Evolutionary conservation across 2,888 invertebrate genomes (phyloP).

Genomic region (Parapristionchus giblindavisi): DNA sequence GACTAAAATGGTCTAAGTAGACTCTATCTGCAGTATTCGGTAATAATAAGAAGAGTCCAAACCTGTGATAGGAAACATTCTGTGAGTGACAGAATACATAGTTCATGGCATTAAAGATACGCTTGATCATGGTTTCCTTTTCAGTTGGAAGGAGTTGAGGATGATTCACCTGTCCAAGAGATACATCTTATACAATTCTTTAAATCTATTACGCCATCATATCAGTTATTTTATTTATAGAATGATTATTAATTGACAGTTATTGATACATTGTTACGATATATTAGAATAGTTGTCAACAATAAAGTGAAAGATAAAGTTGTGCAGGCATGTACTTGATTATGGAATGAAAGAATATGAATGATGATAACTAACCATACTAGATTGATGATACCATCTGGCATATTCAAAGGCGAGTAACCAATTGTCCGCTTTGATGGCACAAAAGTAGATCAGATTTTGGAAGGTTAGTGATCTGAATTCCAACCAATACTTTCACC

Average conservation of each 20-base stretch:
- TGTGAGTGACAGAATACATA: conserved; percentile 66
- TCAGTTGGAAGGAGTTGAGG: background rate
- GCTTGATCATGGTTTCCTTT: conserved; percentile 46
- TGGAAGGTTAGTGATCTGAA: conserved; percentile 59
- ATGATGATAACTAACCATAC: background rate
- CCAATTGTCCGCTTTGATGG: conserved; percentile 60
- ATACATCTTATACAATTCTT: too few species aligned
- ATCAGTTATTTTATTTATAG: background rate
- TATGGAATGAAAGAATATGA: too few species aligned
- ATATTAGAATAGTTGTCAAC: too few species aligned
- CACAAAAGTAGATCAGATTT: conserved; percentile 59
- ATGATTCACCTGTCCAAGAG: background rate
- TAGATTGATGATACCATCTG: conserved; percentile 52
- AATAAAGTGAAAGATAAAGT: too few species aligned
- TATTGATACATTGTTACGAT: too few species aligned
- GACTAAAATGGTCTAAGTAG: background rate
- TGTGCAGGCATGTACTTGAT: too few species aligned
- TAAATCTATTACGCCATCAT: too few species aligned
- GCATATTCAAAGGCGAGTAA: conserved; percentile 65
- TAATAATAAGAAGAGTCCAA: background rate
- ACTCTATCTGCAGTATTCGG: background rate
- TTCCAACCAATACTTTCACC: conserved; percentile 11
- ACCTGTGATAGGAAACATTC: conserved; percentile 60
- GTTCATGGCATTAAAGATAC: conserved; percentile 65
- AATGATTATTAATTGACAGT: too few species aligned